These are phyloP conservation scores for Bothrops jararaca DNA, from an alignment of 2,113 vertebrate genomes.

Conservation along the genomic window DNA sequence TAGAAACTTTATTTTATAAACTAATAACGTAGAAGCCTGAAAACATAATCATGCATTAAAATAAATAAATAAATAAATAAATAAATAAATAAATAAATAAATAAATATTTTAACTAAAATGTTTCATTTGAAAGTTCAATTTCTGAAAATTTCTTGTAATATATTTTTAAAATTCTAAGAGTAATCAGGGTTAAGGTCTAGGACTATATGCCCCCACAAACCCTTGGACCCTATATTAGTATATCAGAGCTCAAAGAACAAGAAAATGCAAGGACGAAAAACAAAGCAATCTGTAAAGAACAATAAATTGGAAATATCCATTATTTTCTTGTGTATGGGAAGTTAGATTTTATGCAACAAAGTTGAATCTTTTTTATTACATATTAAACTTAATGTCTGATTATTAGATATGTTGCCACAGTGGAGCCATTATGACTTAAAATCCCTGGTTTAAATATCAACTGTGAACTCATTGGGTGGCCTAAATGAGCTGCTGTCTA, in stretches of 20 bases:
- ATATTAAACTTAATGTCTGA: not conserved
- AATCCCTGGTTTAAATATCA: not conserved
- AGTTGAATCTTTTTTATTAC: conserved; percentile 6
- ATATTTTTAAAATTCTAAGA: not conserved
- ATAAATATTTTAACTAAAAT: not conserved
- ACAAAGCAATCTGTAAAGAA: not conserved
- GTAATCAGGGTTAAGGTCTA: not conserved
- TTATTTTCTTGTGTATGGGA: not conserved
- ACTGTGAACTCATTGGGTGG: conserved; percentile 14
- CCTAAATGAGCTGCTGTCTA: conserved; percentile 13
- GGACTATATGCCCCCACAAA: not conserved
- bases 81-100: not conserved
- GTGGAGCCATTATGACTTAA: not conserved
- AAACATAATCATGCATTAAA: not conserved
- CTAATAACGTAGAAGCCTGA: not conserved
- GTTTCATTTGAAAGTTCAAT: not conserved
- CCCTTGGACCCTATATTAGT: not conserved
- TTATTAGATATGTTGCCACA: not conserved
- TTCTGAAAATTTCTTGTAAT: not conserved
- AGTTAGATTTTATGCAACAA: not conserved
- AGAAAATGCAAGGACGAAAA: rapidly evolving
- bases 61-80: not conserved
- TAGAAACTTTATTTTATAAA: not conserved
- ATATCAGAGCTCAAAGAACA: not conserved
- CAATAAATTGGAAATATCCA: not conserved